These are phyloP conservation scores for Proterorhinus semilunaris DNA, from an alignment of 2,113 vertebrate species.

Conservation along the genomic window DNA sequence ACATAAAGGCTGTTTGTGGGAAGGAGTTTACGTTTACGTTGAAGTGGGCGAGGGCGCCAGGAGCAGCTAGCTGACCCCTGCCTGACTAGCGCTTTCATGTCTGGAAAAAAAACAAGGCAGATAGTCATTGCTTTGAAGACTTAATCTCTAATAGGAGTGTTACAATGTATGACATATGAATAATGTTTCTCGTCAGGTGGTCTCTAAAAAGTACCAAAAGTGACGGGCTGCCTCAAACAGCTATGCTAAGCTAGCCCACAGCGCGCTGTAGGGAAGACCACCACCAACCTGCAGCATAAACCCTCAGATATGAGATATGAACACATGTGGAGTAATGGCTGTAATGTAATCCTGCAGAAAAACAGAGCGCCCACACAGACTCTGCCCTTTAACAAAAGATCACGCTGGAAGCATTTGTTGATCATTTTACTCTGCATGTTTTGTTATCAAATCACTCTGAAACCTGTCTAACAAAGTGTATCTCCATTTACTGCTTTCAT, in stretches of 20 bases:
- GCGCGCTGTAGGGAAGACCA: not conserved
- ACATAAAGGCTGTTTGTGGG: slow-evolving; percentile 1
- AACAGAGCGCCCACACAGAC: not conserved
- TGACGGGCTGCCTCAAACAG: not conserved
- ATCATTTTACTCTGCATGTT: not conserved
- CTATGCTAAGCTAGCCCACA: not conserved
- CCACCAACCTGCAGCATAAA: not conserved
- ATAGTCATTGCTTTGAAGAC: slow-evolving; percentile 26
- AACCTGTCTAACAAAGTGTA: no score
- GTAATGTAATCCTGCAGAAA: not conserved
- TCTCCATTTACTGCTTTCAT: no score
- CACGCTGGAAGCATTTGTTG: not conserved
- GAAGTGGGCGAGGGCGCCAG: slow-evolving; percentile 63
- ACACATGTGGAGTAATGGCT: not conserved
- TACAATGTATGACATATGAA: not conserved
- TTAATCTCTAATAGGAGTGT: slow-evolving; percentile 9
- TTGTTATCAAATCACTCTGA: no score
- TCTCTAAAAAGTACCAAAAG: not conserved
- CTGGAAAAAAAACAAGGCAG: slow-evolving; percentile 25
- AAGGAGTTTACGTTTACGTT: slow-evolving; percentile 3
- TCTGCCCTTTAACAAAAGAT: not conserved
- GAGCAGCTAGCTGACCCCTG: slow-evolving; percentile 51
- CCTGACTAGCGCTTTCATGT: slow-evolving; percentile 30
- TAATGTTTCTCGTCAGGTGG: rapidly evolving
- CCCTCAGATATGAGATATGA: not conserved